phyloP scores from a whole-genome alignment of 1,140 invertebrate genomes.

The Drosophila parvula region DNA sequence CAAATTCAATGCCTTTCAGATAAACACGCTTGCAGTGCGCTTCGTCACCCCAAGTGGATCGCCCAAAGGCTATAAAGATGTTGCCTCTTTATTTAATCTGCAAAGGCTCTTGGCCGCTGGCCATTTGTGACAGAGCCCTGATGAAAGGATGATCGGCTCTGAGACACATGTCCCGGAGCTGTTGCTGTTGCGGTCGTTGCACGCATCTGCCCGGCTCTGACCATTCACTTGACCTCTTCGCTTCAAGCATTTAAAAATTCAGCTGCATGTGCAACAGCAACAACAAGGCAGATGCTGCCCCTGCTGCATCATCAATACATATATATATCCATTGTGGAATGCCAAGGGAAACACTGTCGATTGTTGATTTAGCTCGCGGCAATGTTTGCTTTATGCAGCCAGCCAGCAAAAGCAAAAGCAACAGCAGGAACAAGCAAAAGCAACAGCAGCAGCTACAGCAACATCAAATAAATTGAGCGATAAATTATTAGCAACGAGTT shows the following conservation, averaged over 20 bases:
- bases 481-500: constrained; percentile 61
- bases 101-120: not conserved
- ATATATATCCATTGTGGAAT: constrained; percentile 22
- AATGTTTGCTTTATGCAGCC: constrained; percentile 26
- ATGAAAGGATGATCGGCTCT: constrained; percentile 5
- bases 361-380: constrained; percentile 34
- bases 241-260: constrained; percentile 31
- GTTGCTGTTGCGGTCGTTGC: constrained; percentile 19
- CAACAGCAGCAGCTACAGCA: not conserved
- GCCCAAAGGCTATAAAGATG: not conserved
- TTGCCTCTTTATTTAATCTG: constrained; percentile 4
- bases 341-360: constrained; percentile 20
- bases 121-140: constrained; percentile 4
- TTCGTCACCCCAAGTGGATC: constrained; percentile 1
- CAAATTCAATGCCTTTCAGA: not conserved
- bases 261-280: not conserved
- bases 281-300: not conserved
- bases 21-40: constrained; percentile 6
- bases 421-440: not conserved
- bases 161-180: constrained; percentile 8
- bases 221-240: constrained; percentile 28
- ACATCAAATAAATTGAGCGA: constrained; percentile 40
- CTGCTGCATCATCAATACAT: not conserved
- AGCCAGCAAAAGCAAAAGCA: not conserved
- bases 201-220: no score